Evolutionary conservation across 2,113 vertebrate species (phyloP), one percentile per base, ranked within the genome.

Genomic region (Campylomormyrus numenius): DNA sequence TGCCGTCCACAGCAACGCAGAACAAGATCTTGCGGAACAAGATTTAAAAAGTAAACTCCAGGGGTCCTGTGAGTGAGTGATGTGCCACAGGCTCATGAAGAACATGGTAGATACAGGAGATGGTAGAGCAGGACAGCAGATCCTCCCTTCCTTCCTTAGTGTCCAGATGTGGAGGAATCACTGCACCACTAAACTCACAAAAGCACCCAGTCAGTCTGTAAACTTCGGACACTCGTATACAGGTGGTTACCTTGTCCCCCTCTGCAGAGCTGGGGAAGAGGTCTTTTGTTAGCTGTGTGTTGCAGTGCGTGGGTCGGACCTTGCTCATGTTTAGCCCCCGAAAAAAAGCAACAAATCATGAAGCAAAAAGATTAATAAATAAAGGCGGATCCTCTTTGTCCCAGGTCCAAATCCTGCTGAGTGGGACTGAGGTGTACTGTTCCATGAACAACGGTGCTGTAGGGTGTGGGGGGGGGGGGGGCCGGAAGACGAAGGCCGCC

Each of bases 401-500:
- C n/a, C 24, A 46, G 66, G 31, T 24, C 70, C 27, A 19, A 11
- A 83, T 24, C 74, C 17, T 39, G 49, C 21, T 11, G 19, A 85
- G 52, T 21, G 31, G 70, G 77, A 10, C 24, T 48, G 31, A 9
- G 49, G 31, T 27, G 1, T 84, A 52, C 89, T n/a, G 21, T 84
- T 53, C 49, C 49, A 56, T 83, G 48, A 52, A 35, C 7, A 21
- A 53, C 31, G 21, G 2, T 62, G 52, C 19, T 42, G 35, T 0
- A 88, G 21, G 27, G n/a, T 35, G 0, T 0, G 31, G 31, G 31
- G 31, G 35, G 21, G 11, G 10, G n/a, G 17, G 27, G 70, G 19
- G 66, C 88, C 42, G 88, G 88, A 89, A 89, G 88, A 89, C 88
- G 0, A 42, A 35, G 49, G 31, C 50, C 88, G 3, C 48, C 19